A percentile compares a stretch with the other conserved stretches of the same genome.
Conservation (phyloP, 1,140 invertebrate species). For the Drosophila parabipectinata region DNA sequence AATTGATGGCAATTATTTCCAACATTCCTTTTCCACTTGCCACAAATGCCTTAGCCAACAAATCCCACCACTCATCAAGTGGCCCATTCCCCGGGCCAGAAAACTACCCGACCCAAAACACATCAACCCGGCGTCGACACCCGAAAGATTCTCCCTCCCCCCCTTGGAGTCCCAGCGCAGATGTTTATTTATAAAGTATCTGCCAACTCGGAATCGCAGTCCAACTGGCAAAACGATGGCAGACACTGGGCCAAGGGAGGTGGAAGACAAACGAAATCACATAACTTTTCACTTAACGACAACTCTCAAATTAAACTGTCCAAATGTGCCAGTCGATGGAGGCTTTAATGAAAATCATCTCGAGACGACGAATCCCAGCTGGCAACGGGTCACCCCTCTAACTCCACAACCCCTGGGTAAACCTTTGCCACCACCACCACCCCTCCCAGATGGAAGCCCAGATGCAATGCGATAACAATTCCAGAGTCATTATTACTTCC, state of each 20-base stretch:
- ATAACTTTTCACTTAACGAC: slow-evolving; percentile 79
- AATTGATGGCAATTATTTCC: slow-evolving; percentile 40
- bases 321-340: slow-evolving; percentile 39
- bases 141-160: slow-evolving; percentile 16
- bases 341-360: slow-evolving; percentile 38
- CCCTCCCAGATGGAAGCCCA: slow-evolving; percentile 14
- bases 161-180: slow-evolving; percentile 18
- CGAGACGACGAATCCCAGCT: slow-evolving; percentile 27
- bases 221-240: slow-evolving; percentile 20
- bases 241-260: slow-evolving; percentile 12
- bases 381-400: slow-evolving; percentile 7
- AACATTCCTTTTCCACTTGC: slow-evolving; percentile 35
- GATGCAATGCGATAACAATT: slow-evolving; percentile 64
- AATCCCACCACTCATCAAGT: slow-evolving; percentile 41
- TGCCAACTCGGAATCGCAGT: slow-evolving; percentile 35
- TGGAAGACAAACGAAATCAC: slow-evolving; percentile 58
- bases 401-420: not conserved
- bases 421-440: not conserved
- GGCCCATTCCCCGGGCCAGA: slow-evolving; percentile 16
- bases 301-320: slow-evolving; percentile 78
- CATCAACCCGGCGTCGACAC: slow-evolving; percentile 2
- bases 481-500: slow-evolving; percentile 49
- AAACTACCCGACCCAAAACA: slow-evolving; percentile 18
- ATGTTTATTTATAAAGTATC: slow-evolving; percentile 49
- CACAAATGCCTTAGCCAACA: slow-evolving; percentile 26